Base-by-base conservation (phyloP, 2,888 invertebrate species). In the Luffia ferchaultella region DNA sequence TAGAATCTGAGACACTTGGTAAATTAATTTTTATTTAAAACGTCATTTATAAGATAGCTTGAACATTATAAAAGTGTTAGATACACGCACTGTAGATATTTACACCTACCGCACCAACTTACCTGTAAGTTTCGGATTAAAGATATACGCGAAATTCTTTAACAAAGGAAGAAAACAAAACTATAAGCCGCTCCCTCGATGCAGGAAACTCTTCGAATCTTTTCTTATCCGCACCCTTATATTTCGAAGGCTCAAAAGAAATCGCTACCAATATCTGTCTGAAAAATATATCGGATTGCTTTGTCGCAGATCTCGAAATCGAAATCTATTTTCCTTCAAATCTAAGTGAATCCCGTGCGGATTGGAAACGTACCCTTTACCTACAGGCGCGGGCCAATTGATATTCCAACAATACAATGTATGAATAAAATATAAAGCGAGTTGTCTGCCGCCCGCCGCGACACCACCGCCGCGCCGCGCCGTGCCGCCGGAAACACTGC, bases 321-420 rank as follows among this genome's bases (percentile, higher is more conserved):
- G 80, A 83, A 82, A 83, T 83, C 82, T 83, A 83, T 83, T 82
- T 83, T 83, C 83, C 83, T 82, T 83, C 83, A 82, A 83, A 83
- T 82, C 83, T 83, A 83, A 83, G 83, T 80, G 83, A 83, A 83
- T 83, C 83, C 83, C 83, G 79, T 76, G 83, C 77, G 83, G 82
- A 82, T 83, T 82, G 83, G 78, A 80, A 82, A 77, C 76, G 79
- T 83, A 83, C 46, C 46, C 83, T 83, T 83, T 83, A 80, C 82
- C 82, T 82, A 82, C 82, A 78, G 78, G 70, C 80, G 79, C 78
- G 45, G 44, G 79, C 73, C 83, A 82, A 83, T 83, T 83, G 83
- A 83, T 83, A 83, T 83, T 83, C 83, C 68, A 82, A 83, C 83
- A 83, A 83, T 83, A 83, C 83, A 82, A 82, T 83, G 80, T 82